A percentile compares a stretch with the other conserved stretches of the same genome.
These are phyloP conservation scores for Calliscelio sp. DNA, from an alignment of 2,888 invertebrate genomes.

Conservation along the genomic window DNA sequence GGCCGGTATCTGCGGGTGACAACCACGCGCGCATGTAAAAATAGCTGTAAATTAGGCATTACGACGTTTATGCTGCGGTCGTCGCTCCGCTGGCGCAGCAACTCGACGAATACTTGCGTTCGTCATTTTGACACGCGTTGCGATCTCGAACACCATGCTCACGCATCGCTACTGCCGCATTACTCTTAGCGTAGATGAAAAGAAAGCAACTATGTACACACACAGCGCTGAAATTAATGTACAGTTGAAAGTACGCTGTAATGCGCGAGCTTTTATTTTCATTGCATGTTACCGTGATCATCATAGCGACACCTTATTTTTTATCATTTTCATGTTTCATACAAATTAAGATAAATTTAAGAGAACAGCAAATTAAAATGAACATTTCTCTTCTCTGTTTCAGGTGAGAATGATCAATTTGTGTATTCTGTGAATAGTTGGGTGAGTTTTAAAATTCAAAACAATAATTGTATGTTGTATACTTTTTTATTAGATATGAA, in stretches of 20 bases:
- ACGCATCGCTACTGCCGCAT: conserved; percentile 33
- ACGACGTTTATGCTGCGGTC: conserved; percentile 79
- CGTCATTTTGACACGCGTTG: conserved; percentile 61
- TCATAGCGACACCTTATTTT: no score
- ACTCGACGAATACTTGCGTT: conserved; percentile 49
- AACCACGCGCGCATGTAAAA: conserved; percentile 69
- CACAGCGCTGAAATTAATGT: conserved; percentile 26
- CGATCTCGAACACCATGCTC: conserved; percentile 29
- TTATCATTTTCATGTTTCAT: no score
- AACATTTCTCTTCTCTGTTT: no score
- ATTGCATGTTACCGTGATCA: no score
- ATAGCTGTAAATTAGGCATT: conserved; percentile 80
- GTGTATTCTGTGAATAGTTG: no score
- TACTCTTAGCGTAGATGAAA: conserved; percentile 54
- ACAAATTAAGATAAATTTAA: no score
- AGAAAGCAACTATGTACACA: conserved; percentile 38
- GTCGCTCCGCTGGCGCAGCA: conserved; percentile 26
- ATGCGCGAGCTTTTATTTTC: conserved; percentile 1
- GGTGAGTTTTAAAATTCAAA: no score
- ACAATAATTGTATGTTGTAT: no score
- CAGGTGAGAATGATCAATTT: no score
- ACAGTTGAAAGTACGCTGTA: conserved; percentile 22
- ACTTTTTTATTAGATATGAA: no score
- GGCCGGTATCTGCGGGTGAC: conserved; percentile 53
- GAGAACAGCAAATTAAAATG: no score